phyloP scores from a whole-genome alignment of 2,797 vertebrate species.

The Nasua narica region DNA sequence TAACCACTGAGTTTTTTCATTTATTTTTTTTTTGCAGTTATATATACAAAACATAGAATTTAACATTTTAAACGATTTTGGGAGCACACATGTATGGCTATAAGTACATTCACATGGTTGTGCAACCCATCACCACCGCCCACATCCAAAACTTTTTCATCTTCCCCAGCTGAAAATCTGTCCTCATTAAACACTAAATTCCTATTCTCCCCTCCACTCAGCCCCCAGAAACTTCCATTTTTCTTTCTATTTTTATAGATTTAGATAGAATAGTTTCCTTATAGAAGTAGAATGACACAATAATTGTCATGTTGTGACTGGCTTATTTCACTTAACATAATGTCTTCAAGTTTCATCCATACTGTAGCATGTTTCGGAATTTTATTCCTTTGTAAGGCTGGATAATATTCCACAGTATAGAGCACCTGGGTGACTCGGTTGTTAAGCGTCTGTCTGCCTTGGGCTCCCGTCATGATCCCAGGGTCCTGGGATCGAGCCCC shows the following conservation, averaged over 20 bases:
- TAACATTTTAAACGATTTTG: not conserved
- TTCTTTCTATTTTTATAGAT: not conserved
- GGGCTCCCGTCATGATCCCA: too few relatives aligned
- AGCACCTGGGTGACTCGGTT: too few relatives aligned
- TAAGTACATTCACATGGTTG: not conserved
- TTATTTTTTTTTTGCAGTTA: not conserved
- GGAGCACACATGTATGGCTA: not conserved
- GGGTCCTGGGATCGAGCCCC: too few relatives aligned
- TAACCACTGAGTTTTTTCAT: not conserved
- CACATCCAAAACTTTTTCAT: not conserved
- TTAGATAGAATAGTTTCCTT: not conserved
- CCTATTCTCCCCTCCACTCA: not conserved
- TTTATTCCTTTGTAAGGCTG: not conserved
- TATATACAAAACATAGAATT: not conserved
- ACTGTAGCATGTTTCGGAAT: not conserved
- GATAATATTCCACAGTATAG: not conserved
- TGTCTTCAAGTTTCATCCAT: not conserved
- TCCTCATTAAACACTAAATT: not conserved
- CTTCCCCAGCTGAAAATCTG: not conserved
- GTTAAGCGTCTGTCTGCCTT: too few relatives aligned
- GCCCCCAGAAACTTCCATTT: not conserved
- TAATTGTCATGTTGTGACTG: not conserved
- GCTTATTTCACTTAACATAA: not conserved
- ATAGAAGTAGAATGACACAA: not conserved
- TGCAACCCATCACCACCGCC: not conserved